A percentile compares a stretch with the other conserved stretches of the same genome.
These are phyloP conservation scores for Empis stercorea DNA, from an alignment of 2,888 invertebrate genomes.

Conservation along the genomic window DNA sequence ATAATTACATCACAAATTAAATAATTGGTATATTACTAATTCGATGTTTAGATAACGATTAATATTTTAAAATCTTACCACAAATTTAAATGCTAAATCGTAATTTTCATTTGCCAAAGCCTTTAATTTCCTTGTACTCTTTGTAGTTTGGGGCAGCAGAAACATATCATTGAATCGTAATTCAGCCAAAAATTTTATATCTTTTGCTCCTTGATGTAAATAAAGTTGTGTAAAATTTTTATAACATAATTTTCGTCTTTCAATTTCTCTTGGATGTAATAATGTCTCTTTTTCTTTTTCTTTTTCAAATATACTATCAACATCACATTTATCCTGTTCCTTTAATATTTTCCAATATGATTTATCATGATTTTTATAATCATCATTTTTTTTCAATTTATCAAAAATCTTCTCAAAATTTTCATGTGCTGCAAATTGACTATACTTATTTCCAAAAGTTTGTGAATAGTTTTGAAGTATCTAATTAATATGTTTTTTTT, in stretches of 20 bases:
- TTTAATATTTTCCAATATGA: constrained; percentile 6
- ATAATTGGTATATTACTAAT: too few relatives aligned
- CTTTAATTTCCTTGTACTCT: not conserved
- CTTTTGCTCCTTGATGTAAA: constrained; percentile 24
- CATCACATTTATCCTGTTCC: constrained; percentile 10
- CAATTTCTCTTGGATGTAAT: constrained; percentile 24
- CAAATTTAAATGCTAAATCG: constrained; percentile 22
- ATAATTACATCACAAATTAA: too few relatives aligned
- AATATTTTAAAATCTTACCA: constrained; percentile 18
- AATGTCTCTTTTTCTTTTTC: constrained; percentile 23
- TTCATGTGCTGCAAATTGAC: constrained; percentile 7
- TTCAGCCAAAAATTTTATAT: constrained; percentile 12
- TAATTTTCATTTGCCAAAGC: constrained; percentile 27
- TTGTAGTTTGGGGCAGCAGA: constrained; percentile 5
- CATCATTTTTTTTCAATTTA: constrained; percentile 1
- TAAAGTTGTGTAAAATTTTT: constrained; percentile 26
- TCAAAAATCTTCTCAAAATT: constrained; percentile 5
- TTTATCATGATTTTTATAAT: too few relatives aligned
- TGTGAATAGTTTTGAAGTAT: constrained; percentile 10
- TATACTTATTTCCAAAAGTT: constrained; percentile 6
- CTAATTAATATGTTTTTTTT: too few relatives aligned
- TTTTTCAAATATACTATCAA: not conserved
- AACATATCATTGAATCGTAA: too few relatives aligned
- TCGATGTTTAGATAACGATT: too few relatives aligned
- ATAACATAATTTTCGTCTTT: constrained; percentile 22